Evolutionary conservation across 2,888 invertebrate genomes (phyloP).

Genomic region (Sylvicola cinctus): DNA sequence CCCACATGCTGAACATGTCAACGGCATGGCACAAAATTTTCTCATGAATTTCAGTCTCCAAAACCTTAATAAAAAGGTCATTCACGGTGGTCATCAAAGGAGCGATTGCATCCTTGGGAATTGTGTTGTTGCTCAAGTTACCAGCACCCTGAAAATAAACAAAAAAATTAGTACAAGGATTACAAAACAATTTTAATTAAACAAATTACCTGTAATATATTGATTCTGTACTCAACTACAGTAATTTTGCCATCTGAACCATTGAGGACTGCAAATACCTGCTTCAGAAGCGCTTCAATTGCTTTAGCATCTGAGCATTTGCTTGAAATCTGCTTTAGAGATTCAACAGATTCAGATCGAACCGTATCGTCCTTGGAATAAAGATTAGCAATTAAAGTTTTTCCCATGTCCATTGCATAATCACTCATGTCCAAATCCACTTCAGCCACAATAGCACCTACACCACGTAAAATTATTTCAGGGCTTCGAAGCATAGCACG

Average conservation of each 20-base stretch:
- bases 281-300: constrained; percentile 43
- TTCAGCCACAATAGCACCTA: constrained; percentile 52
- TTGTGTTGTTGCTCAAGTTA: constrained; percentile 47
- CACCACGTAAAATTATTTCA: constrained; percentile 67
- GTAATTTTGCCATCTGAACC: constrained; percentile 83
- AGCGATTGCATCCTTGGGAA: constrained; percentile 34
- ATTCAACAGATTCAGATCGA: constrained; percentile 50
- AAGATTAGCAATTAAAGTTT: constrained; percentile 61
- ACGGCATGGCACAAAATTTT: constrained; percentile 66
- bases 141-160: constrained; percentile 37
- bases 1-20: constrained; percentile 66
- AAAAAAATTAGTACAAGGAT: constrained; percentile 1
- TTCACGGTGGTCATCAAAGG: constrained; percentile 37
- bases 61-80: constrained; percentile 49
- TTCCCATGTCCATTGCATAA: constrained; percentile 57
- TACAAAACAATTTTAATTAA: constrained; percentile 2
- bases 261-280: constrained; percentile 59
- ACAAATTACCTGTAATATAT: constrained; percentile 52
- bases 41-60: constrained; percentile 82
- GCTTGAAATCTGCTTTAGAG: constrained; percentile 44
- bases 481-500: constrained; percentile 86
- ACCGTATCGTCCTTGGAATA: constrained; percentile 68
- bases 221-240: constrained; percentile 70
- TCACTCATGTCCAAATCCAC: constrained; percentile 56
- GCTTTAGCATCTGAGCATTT: constrained; percentile 47